These are phyloP conservation scores for Megaceryle maxima DNA, from an alignment of 2,113 vertebrate species.

Conservation along the genomic window DNA sequence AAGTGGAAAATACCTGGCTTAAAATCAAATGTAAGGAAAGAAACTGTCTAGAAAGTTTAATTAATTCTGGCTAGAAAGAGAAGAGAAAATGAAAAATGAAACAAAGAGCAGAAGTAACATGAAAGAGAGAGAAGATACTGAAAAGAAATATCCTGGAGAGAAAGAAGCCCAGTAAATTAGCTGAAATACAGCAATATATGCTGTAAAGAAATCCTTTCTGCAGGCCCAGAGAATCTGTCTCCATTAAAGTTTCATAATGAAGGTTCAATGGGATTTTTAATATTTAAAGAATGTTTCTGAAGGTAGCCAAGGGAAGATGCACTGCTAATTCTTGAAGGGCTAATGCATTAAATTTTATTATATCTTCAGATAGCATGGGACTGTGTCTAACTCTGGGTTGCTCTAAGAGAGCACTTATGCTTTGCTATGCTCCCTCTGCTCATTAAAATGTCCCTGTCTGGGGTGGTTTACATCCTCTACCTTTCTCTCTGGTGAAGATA, in stretches of 20 bases:
- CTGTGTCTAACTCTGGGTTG: background rate
- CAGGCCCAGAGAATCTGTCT: background rate
- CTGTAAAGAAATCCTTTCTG: constrained; percentile 3
- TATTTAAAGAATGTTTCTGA: constrained; percentile 46
- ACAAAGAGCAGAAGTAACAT: background rate
- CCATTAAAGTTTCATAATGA: constrained; percentile 50
- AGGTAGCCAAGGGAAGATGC: background rate
- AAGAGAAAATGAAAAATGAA: constrained; percentile 29
- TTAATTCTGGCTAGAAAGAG: background rate
- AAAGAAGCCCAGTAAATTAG: background rate
- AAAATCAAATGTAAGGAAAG: background rate
- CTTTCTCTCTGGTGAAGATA: background rate
- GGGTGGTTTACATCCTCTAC: background rate
- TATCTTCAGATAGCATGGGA: background rate
- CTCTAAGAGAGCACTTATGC: background rate
- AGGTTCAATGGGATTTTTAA: constrained; percentile 37
- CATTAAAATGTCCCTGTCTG: background rate
- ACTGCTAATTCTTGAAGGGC: background rate
- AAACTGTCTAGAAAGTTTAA: background rate
- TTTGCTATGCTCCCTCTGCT: background rate
- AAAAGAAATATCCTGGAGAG: background rate
- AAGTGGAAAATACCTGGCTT: background rate
- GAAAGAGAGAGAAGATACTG: background rate
- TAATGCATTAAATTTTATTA: constrained; percentile 5
- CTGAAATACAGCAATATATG: background rate